Evolutionary conservation across 1,140 invertebrate genomes (phyloP), one percentile per base, ranked within the genome.

Genomic region (Idris sp.): DNA sequence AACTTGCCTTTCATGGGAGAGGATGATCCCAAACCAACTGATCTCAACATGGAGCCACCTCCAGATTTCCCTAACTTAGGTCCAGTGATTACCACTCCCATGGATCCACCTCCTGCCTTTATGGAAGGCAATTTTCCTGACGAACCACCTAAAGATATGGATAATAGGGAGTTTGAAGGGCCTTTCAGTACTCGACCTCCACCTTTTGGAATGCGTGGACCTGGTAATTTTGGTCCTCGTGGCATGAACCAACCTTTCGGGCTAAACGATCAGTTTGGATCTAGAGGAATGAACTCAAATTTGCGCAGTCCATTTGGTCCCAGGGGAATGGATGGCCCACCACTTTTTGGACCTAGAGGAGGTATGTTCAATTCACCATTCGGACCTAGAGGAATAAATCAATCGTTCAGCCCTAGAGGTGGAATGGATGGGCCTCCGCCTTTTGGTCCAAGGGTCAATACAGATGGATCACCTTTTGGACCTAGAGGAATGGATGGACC

Each of bases 21-120:
- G 31, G 85, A 86, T 41, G 85, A 87, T 78, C 80, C 82, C 2
- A 84, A 79, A 51, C 83, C 85, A 5, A 81, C 83, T 40, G 85
- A 87, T 53, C 67, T 86, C 5, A 87, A 87, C 31, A 81, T 86
- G 79, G 82, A 87, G 67, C 85, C 84, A 16, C 84, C 84, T 1
- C 84, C 85, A 6, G 85, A 87, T 51, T 76, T 86, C 18, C 84
- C 83, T 6, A 83, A 86, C 68, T 72, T 85, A 5, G 79, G 79
- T 1, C 78, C 67, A 0, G 49, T 80, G 0, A 71, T 86, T 9
- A 72, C 65, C 14, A 69, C 44, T 18, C 58, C 54, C 1, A 69
- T 62, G 59, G 71, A 64, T 30, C 74, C 30, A 7, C 65, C 44
- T 2, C 67, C 40, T 22, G 22, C 8, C 10, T 76, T 69, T 49